These are phyloP conservation scores for Atractosteus spatula DNA, from an alignment of 2,113 vertebrate genomes.

Conservation along the genomic window DNA sequence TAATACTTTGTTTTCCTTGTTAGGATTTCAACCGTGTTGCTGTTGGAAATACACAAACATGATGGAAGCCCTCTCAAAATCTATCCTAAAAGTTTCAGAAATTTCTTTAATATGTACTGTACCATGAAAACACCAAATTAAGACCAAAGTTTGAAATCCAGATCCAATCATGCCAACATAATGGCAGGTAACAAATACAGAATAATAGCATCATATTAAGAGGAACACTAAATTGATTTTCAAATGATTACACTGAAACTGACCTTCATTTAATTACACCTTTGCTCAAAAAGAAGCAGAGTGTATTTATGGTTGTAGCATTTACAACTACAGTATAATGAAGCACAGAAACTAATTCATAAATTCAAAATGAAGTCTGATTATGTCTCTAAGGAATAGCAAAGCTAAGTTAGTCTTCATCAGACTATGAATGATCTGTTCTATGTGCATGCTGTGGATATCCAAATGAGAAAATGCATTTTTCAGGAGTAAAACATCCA, in stretches of 20 bases:
- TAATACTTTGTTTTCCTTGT: background rate
- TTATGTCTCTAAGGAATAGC: constrained; percentile 27
- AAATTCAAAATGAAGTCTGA: constrained; percentile 15
- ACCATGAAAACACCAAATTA: background rate
- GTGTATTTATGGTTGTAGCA: constrained; percentile 12
- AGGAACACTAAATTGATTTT: constrained; percentile 9
- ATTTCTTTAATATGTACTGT: background rate
- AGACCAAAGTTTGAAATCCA: background rate
- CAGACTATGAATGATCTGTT: constrained; percentile 19
- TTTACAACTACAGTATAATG: background rate
- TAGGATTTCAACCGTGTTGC: background rate
- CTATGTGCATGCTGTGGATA: constrained; percentile 34
- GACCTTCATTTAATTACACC: constrained; percentile 15
- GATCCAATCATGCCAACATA: background rate
- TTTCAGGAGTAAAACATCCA: background rate
- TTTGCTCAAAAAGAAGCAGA: constrained; percentile 9
- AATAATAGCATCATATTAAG: background rate
- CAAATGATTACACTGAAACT: constrained; percentile 4
- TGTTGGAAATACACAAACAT: constrained; percentile 8
- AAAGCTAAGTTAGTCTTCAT: constrained; percentile 23
- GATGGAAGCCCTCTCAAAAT: background rate
- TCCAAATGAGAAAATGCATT: background rate
- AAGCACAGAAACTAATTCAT: constrained; percentile 3
- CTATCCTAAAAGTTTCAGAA: background rate
- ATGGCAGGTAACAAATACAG: background rate